Evolutionary conservation across 1,140 invertebrate species (phyloP).

Genomic region (Chrysomallon squamiferum): DNA sequence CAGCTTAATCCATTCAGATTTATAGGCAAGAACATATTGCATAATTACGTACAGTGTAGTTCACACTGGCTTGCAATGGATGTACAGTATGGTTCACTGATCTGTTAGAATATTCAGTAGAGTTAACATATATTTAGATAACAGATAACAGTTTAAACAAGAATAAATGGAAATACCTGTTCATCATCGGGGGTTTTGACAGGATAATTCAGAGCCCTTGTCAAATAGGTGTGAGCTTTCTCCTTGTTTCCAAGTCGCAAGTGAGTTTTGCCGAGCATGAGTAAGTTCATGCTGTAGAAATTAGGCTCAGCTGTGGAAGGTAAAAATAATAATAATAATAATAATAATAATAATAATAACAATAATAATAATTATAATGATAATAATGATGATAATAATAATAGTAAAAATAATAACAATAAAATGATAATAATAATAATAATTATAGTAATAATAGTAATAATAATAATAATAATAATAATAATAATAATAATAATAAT

Average conservation of each 20-base stretch:
- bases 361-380: background rate
- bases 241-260: conserved; percentile 69
- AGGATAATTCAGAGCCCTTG: conserved; percentile 65
- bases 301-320: conserved; percentile 69
- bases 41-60: no score
- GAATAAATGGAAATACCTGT: conserved; percentile 36
- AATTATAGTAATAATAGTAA: background rate
- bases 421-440: background rate
- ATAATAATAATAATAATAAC: background rate
- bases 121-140: background rate
- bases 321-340: background rate
- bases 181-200: conserved; percentile 69
- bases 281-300: conserved; percentile 84
- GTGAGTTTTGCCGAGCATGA: conserved; percentile 79
- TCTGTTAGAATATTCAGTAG: background rate
- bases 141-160: background rate
- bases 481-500: background rate
- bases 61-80: no score
- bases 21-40: no score
- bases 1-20: no score
- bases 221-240: conserved; percentile 69
- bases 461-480: background rate
- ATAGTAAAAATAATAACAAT: background rate
- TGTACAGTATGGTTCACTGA: background rate
- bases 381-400: background rate